A percentile compares a stretch with the other conserved stretches of the same genome.
These are phyloP conservation scores for Epinephelus lanceolatus DNA, from an alignment of 2,113 vertebrate genomes.

Conservation along the genomic window DNA sequence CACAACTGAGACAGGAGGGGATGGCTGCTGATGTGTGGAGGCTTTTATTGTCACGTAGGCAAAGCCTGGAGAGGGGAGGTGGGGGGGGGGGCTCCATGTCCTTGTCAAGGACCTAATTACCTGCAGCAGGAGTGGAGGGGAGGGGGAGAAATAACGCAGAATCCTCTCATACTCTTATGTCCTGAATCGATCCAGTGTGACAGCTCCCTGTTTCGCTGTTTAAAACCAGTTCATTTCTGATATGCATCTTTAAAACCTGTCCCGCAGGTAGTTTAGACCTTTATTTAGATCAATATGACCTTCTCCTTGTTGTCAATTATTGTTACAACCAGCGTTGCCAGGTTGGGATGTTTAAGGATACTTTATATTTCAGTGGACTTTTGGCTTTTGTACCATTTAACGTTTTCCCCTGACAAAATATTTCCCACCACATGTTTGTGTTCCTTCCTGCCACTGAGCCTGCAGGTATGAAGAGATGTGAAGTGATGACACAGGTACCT, in stretches of 20 bases:
- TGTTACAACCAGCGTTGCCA: too few relatives aligned
- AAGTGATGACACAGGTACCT: background rate
- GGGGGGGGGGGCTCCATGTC: constrained; percentile 32
- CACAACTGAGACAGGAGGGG: background rate
- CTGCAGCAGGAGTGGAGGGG: constrained; percentile 27
- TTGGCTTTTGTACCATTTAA: too few relatives aligned
- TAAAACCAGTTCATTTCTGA: too few relatives aligned
- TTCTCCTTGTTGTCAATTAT: too few relatives aligned
- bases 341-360: too few relatives aligned
- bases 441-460: background rate
- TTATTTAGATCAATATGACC: background rate
- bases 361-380: too few relatives aligned
- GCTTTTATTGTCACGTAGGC: constrained; percentile 40
- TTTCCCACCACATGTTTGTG: too few relatives aligned
- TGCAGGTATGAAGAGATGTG: background rate
- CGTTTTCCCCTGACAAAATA: too few relatives aligned
- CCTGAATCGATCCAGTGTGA: constrained; percentile 11
- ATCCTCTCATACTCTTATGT: constrained; percentile 40
- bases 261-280: background rate
- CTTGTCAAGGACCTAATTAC: constrained; percentile 71
- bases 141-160: constrained; percentile 1
- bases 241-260: background rate
- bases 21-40: constrained; percentile 24
- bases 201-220: constrained; percentile 2
- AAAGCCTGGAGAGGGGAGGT: background rate